A percentile compares a stretch with the other conserved stretches of the same genome.
Conservation (phyloP, 2,888 invertebrate genomes). For the Rambutsinella grinnellia region DNA sequence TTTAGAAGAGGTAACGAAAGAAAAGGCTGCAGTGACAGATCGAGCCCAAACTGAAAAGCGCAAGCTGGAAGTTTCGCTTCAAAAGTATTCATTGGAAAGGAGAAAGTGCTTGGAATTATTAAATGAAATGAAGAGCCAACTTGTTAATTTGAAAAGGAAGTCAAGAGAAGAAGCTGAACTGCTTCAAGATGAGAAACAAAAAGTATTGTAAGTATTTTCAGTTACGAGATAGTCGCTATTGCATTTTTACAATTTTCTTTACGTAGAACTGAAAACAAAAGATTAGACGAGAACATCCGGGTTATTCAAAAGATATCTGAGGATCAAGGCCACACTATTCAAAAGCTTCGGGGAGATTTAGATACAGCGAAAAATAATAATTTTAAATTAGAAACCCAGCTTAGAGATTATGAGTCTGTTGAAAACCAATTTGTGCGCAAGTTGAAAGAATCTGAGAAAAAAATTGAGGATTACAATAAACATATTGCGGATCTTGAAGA, state of each 20-base stretch:
- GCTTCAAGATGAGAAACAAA: conserved; percentile 27
- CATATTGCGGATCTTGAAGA: conserved; percentile 47
- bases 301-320: conserved; percentile 62
- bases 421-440: conserved; percentile 42
- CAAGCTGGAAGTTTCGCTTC: conserved; percentile 12
- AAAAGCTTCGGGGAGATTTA: conserved; percentile 53
- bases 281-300: conserved; percentile 53
- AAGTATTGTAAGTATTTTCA: conserved; percentile 19
- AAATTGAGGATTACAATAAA: conserved; percentile 13
- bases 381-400: conserved; percentile 41
- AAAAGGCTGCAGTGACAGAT: conserved; percentile 5
- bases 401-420: conserved; percentile 43
- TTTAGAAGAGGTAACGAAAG: background rate
- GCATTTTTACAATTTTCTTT: no score
- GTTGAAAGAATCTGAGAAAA: conserved; percentile 30
- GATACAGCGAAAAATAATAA: conserved; percentile 38
- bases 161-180: background rate
- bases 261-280: conserved; percentile 47
- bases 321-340: conserved; percentile 58
- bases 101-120: conserved; percentile 14
- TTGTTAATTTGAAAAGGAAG: conserved; percentile 18
- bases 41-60: conserved; percentile 19
- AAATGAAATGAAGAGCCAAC: conserved; percentile 21
- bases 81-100: conserved; percentile 11
- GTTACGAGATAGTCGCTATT: no score